Evolutionary conservation across 2,113 vertebrate genomes (phyloP), one percentile per base, ranked within the genome.

Genomic region (Toxotes jaculatrix): DNA sequence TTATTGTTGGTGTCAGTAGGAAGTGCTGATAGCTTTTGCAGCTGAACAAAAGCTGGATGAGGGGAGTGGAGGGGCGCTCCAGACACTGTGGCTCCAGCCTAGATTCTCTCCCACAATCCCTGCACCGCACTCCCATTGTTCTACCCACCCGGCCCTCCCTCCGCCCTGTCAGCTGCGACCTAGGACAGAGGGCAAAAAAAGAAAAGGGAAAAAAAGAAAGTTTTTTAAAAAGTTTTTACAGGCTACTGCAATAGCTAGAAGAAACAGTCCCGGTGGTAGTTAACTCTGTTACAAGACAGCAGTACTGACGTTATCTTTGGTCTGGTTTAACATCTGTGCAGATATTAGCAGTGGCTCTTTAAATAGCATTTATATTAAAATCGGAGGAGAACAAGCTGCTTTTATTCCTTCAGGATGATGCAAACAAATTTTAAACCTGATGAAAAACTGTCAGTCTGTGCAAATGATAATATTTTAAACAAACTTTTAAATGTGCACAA

Each of bases 1-100:
- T 96, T 95, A 96, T 96, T 96, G 95, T 96, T 95, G 93, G 94
- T 94, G 95, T 95, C 95, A 93, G 95, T 96, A 96, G 95, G 95
- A 96, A 96, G 95, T 95, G 94, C 94, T 95, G 94, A 96, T 95
- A 95, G 95, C 95, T 96, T 96, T 95, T 93, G 95, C 95, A 96
- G 95, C 95, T 95, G 95, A 96, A 96, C 95, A 96, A 96, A 96
- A 96, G 95, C 94, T 94, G 94, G 94, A 94, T 95, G 93, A 94
- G 95, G 93, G 93, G 95, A 95, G 94, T 93, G 93, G 94, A 95
- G 95, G 94, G 94, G 94, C 64, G 93, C 93, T 93, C 94, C 95
- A 96, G 95, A 96, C 95, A 95, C 93, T 93, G 91, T 94, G 95
- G 95, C 95, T 95, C 95, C 95, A 96, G 93, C 93, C 93, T 94